Evolutionary conservation across 2,888 invertebrate species (phyloP), one percentile per base, ranked within the genome.

Genomic region (Cremastinae sp.): DNA sequence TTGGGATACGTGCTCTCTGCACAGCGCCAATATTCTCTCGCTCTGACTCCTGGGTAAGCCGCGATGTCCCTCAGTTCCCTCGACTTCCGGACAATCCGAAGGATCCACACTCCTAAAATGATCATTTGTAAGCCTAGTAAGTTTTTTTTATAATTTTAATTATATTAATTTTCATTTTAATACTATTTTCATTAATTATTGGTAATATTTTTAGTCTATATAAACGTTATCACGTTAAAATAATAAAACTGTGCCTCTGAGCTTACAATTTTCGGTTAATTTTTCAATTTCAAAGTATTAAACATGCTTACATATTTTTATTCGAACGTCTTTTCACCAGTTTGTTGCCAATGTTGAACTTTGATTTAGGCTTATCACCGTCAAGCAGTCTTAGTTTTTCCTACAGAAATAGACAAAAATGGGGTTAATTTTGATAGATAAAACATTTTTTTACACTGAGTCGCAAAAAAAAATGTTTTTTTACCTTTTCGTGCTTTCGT

Each of bases 401-500:
- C 88, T 89, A 68, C 0, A 81, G 64, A 74, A 64, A 16, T n/a
- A n/a, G n/a, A n/a, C n/a, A 28, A 45, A 18, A 34, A 61, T 41
- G 12, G 2, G 14, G 8, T 18, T 5, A 16, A 16, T 12, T 16
- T 28, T 8, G 7, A n/a, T 12, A 1, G 7, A 18, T 28, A 5
- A n/a, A 28, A 8, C 7, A 1, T n/a, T n/a, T n/a, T n/a, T n/a
- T n/a, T n/a, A n/a, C n/a, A n/a, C n/a, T n/a, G n/a, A n/a, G n/a
- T n/a, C n/a, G n/a, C n/a, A n/a, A n/a, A n/a, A n/a, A n/a, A 53
- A 53, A n/a, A 34, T 7, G 34, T 10, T 53, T 43, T 0, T 88
- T 83, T 77, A 89, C 92, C 90, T 96, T 96, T 81, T 96, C 96
- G 84, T 95, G 94, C 83, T 96, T 96, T 86, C 96, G 94, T 65